Conservation (phyloP, 2,888 invertebrate genomes). For the Chrysotoxum bicinctum region DNA sequence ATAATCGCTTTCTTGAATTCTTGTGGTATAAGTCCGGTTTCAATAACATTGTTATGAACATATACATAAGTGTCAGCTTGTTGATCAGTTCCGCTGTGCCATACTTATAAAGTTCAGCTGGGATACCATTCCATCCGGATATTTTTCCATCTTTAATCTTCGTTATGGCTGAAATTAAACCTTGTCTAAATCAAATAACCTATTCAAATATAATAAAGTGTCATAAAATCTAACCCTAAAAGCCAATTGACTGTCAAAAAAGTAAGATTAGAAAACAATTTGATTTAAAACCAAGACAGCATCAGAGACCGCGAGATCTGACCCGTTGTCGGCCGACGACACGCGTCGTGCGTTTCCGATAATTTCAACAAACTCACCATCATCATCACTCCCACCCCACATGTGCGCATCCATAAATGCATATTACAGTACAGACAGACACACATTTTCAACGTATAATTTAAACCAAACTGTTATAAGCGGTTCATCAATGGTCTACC, state of each 20-base stretch:
- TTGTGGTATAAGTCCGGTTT: too few species aligned
- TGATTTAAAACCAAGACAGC: neutral
- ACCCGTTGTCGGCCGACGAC: neutral
- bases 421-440: neutral
- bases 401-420: neutral
- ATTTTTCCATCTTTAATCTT: too few species aligned
- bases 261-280: neutral
- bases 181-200: neutral
- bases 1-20: too few species aligned
- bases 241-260: neutral
- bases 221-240: neutral
- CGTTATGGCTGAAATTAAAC: too few species aligned
- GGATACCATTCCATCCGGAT: too few species aligned
- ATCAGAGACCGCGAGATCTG: neutral
- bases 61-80: too few species aligned
- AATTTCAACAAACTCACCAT: conserved; percentile 50
- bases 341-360: conserved; percentile 3
- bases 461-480: conserved; percentile 64
- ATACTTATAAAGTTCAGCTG: too few species aligned
- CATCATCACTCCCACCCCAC: neutral
- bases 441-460: conserved; percentile 7
- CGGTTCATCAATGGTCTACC: conserved; percentile 65
- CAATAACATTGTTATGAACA: too few species aligned
- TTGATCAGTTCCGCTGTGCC: too few species aligned
- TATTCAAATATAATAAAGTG: neutral